phyloP scores from a whole-genome alignment of 2,113 vertebrate species.

The Phoenicopterus ruber region DNA sequence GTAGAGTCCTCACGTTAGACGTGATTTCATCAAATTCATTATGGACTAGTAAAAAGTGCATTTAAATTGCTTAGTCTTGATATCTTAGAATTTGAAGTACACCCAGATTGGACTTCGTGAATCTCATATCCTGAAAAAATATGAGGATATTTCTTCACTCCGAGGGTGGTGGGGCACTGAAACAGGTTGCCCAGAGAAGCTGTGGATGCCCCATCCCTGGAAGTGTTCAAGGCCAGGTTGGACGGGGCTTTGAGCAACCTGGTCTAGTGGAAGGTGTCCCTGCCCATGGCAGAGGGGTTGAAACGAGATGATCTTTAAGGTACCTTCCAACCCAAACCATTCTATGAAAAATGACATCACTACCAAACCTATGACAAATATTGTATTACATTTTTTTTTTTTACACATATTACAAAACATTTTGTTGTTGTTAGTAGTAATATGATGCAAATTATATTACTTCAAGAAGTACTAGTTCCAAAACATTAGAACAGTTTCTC shows the following conservation, averaged over 20 bases:
- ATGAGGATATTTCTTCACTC: too few relatives aligned
- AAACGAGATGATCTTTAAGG: too few relatives aligned
- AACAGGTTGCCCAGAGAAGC: too few relatives aligned
- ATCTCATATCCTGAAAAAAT: not conserved
- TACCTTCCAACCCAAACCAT: too few relatives aligned
- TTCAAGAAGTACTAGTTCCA: not conserved
- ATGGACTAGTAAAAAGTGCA: not conserved
- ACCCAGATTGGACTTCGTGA: fast-evolving
- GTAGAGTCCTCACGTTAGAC: not conserved
- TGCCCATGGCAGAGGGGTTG: too few relatives aligned
- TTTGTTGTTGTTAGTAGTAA: not conserved
- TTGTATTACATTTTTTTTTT: too few relatives aligned
- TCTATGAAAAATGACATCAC: not conserved
- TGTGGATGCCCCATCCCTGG: too few relatives aligned
- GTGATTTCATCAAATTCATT: not conserved
- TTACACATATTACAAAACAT: not conserved
- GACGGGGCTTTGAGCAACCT: too few relatives aligned
- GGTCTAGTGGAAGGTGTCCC: too few relatives aligned
- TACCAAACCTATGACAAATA: not conserved
- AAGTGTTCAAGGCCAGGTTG: too few relatives aligned
- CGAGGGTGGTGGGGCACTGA: too few relatives aligned
- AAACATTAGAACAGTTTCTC: not conserved
- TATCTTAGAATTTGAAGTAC: not conserved
- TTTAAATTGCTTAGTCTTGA: not conserved
- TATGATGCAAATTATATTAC: not conserved